Conservation (phyloP, 2,113 vertebrate species). For the Oreotrochilus melanogaster region DNA sequence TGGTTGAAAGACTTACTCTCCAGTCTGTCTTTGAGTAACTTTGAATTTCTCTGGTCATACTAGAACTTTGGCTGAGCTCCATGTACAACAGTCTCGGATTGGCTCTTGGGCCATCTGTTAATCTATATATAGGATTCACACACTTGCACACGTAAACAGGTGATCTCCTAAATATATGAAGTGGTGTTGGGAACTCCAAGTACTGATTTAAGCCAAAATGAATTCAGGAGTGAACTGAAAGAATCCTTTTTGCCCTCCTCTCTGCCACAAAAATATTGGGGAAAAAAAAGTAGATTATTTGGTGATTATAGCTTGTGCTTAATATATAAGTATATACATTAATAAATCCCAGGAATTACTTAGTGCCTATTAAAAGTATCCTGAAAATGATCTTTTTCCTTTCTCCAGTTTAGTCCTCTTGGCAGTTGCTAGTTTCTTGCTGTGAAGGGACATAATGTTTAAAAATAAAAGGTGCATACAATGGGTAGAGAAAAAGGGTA, state of each 20-base stretch:
- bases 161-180: conserved; percentile 70
- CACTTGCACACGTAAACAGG: conserved; percentile 65
- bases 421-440: conserved; percentile 12
- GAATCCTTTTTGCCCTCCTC: conserved; percentile 16
- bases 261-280: neutral
- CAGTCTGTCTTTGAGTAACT: conserved; percentile 8
- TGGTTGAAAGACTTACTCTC: neutral
- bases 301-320: neutral
- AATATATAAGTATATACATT: neutral
- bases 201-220: conserved; percentile 57
- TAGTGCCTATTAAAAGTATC: neutral
- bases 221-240: conserved; percentile 16
- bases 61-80: conserved; percentile 53
- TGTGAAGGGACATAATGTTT: neutral
- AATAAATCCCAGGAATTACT: neutral
- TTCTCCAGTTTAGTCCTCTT: neutral
- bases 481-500: neutral
- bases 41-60: conserved; percentile 40
- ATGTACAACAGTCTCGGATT: conserved; percentile 34
- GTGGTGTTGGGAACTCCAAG: conserved; percentile 47
- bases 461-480: conserved; percentile 18
- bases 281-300: neutral
- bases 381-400: neutral
- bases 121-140: conserved; percentile 69
- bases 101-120: conserved; percentile 64